Conservation (phyloP, 30 jellyfish, hydroid and myxozoan species). For the Rhopilema esculentum region DNA sequence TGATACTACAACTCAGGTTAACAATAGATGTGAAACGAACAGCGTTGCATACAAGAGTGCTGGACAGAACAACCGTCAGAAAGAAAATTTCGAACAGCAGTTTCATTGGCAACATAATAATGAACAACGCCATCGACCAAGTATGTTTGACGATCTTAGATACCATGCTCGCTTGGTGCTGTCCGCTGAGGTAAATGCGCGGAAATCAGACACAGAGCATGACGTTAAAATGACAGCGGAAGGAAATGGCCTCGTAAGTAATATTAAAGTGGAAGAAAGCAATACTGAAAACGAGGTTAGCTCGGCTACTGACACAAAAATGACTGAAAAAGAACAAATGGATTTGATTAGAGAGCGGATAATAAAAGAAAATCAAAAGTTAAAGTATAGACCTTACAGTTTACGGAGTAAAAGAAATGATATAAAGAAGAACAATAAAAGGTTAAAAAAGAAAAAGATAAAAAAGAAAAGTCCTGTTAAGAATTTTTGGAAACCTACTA, state of each 20-base stretch:
- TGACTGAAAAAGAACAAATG: conserved; percentile 31
- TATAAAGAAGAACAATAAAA: conserved; percentile 3
- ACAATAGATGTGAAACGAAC: conserved; percentile 3
- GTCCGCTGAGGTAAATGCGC: conserved; percentile 16
- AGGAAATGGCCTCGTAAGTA: no score
- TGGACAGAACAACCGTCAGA: neutral
- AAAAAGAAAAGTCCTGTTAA: conserved; percentile 9
- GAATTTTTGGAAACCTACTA: conserved; percentile 54
- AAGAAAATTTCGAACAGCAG: conserved; percentile 14
- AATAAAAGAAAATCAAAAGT: conserved; percentile 37
- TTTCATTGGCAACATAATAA: conserved; percentile 30
- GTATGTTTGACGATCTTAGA: conserved; percentile 58
- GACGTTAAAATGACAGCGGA: neutral
- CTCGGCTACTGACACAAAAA: neutral
- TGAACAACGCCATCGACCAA: conserved; percentile 38
- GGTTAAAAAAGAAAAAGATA: neutral
- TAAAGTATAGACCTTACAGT: conserved; percentile 76
- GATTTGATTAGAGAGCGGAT: conserved; percentile 25
- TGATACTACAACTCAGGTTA: conserved; percentile 3
- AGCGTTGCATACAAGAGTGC: neutral
- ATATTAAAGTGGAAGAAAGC: neutral
- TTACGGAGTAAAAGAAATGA: conserved; percentile 59
- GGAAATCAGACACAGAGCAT: neutral
- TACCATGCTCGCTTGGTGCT: conserved; percentile 32
- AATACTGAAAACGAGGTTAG: neutral